Evolutionary conservation across 2,797 vertebrate species (phyloP), one percentile per base, ranked within the genome.

Genomic region (Iguana delicatissima): DNA sequence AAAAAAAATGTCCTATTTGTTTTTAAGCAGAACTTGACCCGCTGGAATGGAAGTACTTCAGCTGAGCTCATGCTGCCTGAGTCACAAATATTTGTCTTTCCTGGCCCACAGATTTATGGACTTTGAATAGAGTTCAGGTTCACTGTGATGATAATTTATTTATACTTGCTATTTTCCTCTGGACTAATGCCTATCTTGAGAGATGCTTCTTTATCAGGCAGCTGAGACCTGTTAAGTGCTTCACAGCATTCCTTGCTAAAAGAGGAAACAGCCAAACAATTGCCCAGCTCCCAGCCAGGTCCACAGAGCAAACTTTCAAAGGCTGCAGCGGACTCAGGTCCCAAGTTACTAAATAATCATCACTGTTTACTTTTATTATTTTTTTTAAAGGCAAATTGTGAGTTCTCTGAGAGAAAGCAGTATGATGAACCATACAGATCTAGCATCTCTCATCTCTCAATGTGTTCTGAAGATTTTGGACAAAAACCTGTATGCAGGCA

Each of bases 381-480:
- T 59, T 64, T 86, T 13, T 14, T 32, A 7, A 79, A 84, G 29
- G 24, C 85, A 32, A 90, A 93, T 89, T 95, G 93, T 55, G 80
- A 79, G 80, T 80, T 95, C 85, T 74, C 91, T 89, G 29, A 88
- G 62, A 83, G 91, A 92, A 86, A 77, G 50, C 85, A 91, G 74
- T 86, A 80, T 84, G 67, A 96, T 93, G 96, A 97, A 96, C 92
- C 93, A 91, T 93, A 97, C 96, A 81, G 93, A 91, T 91, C 93
- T 96, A 92, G 94, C 92, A 77, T 96, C 95, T 93, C 93, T 96
- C 92, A 93, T 97, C 90, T 94, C 93, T 0, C 94, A 97, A 80
- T 94, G 95, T 93, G 93, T 96, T 96, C 96, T 96, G 89, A 95
- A 97, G 96, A 95, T 96, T 94, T 95, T 97, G 95, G 97, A 98